phyloP scores from a whole-genome alignment of 2,888 invertebrate genomes.

The Synergus gifuensis region DNA sequence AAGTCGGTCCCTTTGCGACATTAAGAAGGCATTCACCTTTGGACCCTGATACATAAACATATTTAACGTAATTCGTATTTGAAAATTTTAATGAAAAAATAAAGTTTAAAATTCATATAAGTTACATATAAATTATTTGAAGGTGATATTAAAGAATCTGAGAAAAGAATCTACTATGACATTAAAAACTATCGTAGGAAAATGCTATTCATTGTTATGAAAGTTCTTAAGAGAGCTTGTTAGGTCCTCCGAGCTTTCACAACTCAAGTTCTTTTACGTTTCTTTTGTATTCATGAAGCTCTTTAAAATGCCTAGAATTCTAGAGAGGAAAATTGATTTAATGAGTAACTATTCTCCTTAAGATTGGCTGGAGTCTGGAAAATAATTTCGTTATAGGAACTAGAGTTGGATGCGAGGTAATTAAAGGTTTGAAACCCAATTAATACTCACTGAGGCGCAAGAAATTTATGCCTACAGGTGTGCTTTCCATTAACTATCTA shows the following conservation, averaged over 20 bases:
- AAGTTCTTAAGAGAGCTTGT: not conserved
- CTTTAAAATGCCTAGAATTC: too few relatives aligned
- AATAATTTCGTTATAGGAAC: slow-evolving; percentile 17
- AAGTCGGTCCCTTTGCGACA: slow-evolving; percentile 23
- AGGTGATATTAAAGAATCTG: not conserved
- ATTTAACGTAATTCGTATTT: not conserved
- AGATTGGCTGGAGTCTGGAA: not conserved
- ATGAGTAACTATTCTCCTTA: not conserved
- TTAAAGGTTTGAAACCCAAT: slow-evolving; percentile 14
- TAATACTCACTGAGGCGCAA: slow-evolving; percentile 12
- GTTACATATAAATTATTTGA: too few relatives aligned
- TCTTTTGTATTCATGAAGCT: not conserved
- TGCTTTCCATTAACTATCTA: slow-evolving; percentile 24
- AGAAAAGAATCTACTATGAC: not conserved
- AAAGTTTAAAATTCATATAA: too few relatives aligned
- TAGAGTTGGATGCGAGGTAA: not conserved
- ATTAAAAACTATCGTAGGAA: not conserved
- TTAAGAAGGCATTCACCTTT: slow-evolving; percentile 27
- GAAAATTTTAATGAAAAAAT: not conserved
- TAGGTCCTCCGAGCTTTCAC: not conserved
- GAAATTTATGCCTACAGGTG: slow-evolving; percentile 29
- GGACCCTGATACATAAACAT: not conserved
- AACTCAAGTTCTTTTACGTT: not conserved
- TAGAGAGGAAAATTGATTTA: slow-evolving; percentile 3
- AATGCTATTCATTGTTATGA: not conserved